Conservation (phyloP, 2,888 invertebrate species). For the Pecten maximus region DNA sequence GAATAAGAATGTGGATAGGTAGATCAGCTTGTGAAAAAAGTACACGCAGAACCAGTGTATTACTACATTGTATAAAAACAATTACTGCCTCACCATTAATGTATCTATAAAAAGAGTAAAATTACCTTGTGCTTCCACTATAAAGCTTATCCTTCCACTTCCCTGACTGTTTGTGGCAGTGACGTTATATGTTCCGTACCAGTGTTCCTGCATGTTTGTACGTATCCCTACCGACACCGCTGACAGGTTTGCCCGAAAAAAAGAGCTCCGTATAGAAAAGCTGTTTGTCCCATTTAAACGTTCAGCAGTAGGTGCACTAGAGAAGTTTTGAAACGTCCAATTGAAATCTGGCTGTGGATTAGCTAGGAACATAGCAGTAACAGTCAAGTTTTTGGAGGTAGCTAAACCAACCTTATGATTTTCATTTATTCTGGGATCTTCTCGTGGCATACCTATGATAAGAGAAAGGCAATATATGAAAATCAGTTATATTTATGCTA, state of each 20-base stretch:
- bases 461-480: background rate
- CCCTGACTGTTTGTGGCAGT: background rate
- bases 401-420: background rate
- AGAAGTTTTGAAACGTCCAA: background rate
- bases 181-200: background rate
- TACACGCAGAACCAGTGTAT: too few relatives aligned
- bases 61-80: too few relatives aligned
- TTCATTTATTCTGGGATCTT: background rate
- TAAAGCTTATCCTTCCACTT: background rate
- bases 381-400: background rate
- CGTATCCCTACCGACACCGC: background rate
- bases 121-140: background rate
- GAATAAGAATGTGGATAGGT: too few relatives aligned
- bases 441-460: background rate
- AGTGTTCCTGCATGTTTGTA: background rate
- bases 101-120: too few relatives aligned
- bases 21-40: too few relatives aligned
- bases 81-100: too few relatives aligned
- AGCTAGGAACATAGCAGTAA: background rate
- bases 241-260: background rate
- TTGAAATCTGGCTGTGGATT: background rate
- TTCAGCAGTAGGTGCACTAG: background rate
- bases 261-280: background rate
- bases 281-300: background rate
- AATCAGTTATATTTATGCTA: too few relatives aligned